Evolutionary conservation across 1,140 invertebrate genomes (phyloP).

Genomic region (Bombus pascuorum): DNA sequence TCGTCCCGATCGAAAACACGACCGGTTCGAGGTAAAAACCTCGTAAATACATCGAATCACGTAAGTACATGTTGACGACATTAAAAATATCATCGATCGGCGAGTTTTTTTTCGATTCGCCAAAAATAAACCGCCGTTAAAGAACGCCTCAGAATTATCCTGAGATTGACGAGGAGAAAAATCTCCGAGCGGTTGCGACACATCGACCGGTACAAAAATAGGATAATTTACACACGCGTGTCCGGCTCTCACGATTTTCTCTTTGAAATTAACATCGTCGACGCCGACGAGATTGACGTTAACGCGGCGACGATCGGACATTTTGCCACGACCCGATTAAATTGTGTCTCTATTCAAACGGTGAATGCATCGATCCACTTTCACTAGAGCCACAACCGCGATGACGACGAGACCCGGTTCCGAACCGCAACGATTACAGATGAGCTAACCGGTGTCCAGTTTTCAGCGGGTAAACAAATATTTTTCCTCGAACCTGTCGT

Average conservation of each 20-base stretch:
- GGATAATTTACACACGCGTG: no score
- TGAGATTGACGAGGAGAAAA: neutral
- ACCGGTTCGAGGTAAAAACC: neutral
- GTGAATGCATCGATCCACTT: slow-evolving; percentile 32
- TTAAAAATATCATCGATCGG: neutral
- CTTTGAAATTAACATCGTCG: neutral
- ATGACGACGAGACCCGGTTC: slow-evolving; percentile 6
- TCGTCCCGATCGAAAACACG: neutral
- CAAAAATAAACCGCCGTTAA: neutral
- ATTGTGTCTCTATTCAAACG: slow-evolving; percentile 36
- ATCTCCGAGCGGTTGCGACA: neutral
- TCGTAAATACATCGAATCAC: neutral
- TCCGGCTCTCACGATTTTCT: neutral
- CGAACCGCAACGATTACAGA: slow-evolving; percentile 25
- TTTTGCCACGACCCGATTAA: neutral
- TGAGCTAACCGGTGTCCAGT: slow-evolving; percentile 26
- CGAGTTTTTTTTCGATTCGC: neutral
- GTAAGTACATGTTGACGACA: neutral
- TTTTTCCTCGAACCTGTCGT: neutral
- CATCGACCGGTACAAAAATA: neutral
- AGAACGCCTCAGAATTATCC: neutral
- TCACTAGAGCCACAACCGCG: slow-evolving; percentile 10
- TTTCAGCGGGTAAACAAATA: slow-evolving; percentile 28
- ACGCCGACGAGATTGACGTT: neutral
- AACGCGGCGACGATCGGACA: slow-evolving; percentile 7